phyloP scores from a whole-genome alignment of 1,140 invertebrate genomes.

The Drosophila kanapiae region DNA sequence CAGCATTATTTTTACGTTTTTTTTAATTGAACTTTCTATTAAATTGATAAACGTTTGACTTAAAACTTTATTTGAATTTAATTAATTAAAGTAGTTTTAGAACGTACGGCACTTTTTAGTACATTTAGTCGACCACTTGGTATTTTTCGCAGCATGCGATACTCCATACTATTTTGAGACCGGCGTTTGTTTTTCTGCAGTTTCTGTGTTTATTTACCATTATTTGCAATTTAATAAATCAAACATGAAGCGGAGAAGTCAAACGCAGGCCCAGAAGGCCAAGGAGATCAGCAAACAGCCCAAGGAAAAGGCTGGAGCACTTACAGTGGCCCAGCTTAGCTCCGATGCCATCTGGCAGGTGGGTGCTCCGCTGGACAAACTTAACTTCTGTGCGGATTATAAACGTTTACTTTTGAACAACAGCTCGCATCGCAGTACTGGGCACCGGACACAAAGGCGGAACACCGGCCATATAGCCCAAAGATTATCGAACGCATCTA shows the following conservation, averaged over 20 bases:
- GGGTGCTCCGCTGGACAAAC: slow-evolving; percentile 42
- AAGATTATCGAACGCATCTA: slow-evolving; percentile 93
- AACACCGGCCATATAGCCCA: slow-evolving; percentile 89
- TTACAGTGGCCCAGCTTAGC: slow-evolving; percentile 94
- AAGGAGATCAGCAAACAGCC: slow-evolving; percentile 32
- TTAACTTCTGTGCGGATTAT: slow-evolving; percentile 6
- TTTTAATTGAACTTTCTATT: no score
- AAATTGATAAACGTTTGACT: no score
- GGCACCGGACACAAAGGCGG: slow-evolving; percentile 91
- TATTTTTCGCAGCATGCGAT: slow-evolving; percentile 2
- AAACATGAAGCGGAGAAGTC: slow-evolving; percentile 67
- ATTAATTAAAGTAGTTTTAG: no score
- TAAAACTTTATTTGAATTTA: no score
- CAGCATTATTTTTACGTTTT: not conserved
- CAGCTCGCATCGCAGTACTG: slow-evolving; percentile 95
- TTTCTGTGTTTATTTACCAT: slow-evolving; percentile 21
- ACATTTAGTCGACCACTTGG: not conserved
- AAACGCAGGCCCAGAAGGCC: slow-evolving; percentile 39
- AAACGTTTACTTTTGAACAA: slow-evolving; percentile 44
- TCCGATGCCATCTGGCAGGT: slow-evolving; percentile 85
- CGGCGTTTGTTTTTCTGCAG: slow-evolving; percentile 67
- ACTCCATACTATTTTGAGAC: slow-evolving; percentile 28
- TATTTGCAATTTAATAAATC: not conserved
- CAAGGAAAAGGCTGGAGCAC: slow-evolving; percentile 82
- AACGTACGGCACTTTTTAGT: not conserved